Base-by-base conservation (phyloP, 2,797 vertebrate genomes). In the Falco cherrug region DNA sequence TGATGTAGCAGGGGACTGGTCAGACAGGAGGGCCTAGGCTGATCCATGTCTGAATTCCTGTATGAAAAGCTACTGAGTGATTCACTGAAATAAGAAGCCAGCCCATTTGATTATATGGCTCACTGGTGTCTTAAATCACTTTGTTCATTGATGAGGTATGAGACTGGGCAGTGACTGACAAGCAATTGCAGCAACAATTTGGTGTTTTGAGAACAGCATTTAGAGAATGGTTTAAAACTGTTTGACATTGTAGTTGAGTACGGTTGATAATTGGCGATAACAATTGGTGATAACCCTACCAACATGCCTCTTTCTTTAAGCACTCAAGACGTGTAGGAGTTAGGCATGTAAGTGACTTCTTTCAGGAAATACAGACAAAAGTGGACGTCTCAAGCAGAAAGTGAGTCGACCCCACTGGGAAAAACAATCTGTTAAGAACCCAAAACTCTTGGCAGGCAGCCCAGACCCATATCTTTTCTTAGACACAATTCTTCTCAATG, bases 341-440 rank as follows among this genome's bases (percentile, higher is more conserved):
- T 85, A 76, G 59, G 54, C 43, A 16, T 60, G 47, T 65, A 85
- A 93, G 84, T n/a, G 53, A 89, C 91, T 94, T 83, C 75, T 91
- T 96, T 90, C 89, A 91, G 79, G 94, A 95, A 95, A 93, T 73
- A 17, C 31, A 90, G 74, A 84, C 47, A 73, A 79, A 91, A 94
- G 63, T 91, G 87, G 61, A 95, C 0, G 0, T 94, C 67, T 95
- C 56, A 78, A 83, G 70, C 61, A 95, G 77, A 88, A 94, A 93
- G 69, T 68, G 47, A 93, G 65, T 69, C 3, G 18, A 85, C 64
- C n/a, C 39, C 69, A 95, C 11, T 43, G 90, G 69, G 77, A 73
- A 88, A 95, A 92, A 89, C 71, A 87, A 86, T 87, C 86, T 92
- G 73, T 90, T 95, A 94, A 93, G 80, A 91, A 90, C 76, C 67